Evolutionary conservation across 1,140 invertebrate species (phyloP).

Genomic region (Thalassaphorura encarpata): DNA sequence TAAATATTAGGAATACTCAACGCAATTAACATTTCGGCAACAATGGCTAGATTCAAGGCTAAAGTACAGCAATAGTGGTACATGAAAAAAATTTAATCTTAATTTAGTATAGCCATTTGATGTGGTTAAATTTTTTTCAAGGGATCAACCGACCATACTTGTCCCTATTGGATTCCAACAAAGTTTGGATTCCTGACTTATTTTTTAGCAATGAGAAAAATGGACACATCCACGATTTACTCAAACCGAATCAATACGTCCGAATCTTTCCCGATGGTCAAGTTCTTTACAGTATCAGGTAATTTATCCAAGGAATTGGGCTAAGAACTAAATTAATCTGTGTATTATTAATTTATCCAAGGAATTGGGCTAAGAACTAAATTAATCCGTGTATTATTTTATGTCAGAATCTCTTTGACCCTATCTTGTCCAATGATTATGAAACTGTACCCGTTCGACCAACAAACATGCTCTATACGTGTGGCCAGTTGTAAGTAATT

Average conservation of each 20-base stretch:
- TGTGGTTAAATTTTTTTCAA: not conserved
- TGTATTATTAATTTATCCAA: not conserved
- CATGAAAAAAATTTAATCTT: conserved; percentile 15
- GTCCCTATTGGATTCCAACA: conserved; percentile 79
- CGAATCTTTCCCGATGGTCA: conserved; percentile 88
- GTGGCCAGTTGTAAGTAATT: conserved; percentile 88
- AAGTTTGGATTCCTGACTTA: conserved; percentile 85
- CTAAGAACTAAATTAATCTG: not conserved
- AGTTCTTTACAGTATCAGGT: conserved; percentile 92
- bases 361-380: not conserved
- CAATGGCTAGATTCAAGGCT: conserved; percentile 90
- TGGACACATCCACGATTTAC: conserved; percentile 93
- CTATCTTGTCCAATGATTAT: conserved; percentile 93
- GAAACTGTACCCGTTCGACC: conserved; percentile 86
- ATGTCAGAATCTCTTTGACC: conserved; percentile 59
- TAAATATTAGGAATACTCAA: conserved; percentile 96
- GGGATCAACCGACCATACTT: conserved; percentile 64
- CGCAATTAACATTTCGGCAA: conserved; percentile 89
- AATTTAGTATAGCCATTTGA: not conserved
- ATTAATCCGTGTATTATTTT: not conserved
- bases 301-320: too few relatives aligned
- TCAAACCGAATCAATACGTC: conserved; percentile 95
- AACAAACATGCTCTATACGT: conserved; percentile 79
- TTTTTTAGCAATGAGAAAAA: conserved; percentile 97
- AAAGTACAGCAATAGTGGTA: conserved; percentile 73